Percentiles rank a stretch among this genome's conserved stretches.
Evolutionary conservation across 2,797 vertebrate species (phyloP).

Genomic region (Muraenolepis orangiensis): DNA sequence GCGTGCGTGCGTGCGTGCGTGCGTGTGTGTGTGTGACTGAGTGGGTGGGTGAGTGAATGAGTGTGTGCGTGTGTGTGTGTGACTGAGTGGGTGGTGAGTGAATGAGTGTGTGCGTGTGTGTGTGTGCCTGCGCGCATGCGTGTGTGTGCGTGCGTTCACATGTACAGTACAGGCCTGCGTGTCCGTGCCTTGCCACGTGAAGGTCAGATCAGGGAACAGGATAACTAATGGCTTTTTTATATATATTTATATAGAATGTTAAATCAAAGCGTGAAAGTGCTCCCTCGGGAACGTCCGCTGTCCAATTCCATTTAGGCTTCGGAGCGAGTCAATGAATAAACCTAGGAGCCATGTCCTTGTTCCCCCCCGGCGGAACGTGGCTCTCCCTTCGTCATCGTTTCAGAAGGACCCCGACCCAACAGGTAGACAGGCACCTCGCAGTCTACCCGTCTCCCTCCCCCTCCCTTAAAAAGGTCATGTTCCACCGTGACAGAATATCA

Average conservation of each 20-base stretch:
- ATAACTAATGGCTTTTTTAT: slow-evolving; percentile 68
- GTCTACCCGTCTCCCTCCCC: slow-evolving; percentile 12
- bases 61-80: slow-evolving; percentile 19
- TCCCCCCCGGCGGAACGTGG: slow-evolving; percentile 44
- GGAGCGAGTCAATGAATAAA: slow-evolving; percentile 62
- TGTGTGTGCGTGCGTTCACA: slow-evolving; percentile 8
- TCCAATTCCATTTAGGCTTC: slow-evolving; percentile 65
- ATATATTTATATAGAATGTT: slow-evolving; percentile 62
- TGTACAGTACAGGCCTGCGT: slow-evolving; percentile 15
- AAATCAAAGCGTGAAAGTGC: slow-evolving; percentile 66
- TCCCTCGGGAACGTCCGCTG: slow-evolving; percentile 64
- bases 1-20: slow-evolving; percentile 20
- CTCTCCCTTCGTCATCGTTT: slow-evolving; percentile 45
- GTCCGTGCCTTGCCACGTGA: slow-evolving; percentile 55
- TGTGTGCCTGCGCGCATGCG: slow-evolving; percentile 10
- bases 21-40: slow-evolving; percentile 4
- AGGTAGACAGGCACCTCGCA: slow-evolving; percentile 4
- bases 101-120: slow-evolving; percentile 18
- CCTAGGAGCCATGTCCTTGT: slow-evolving; percentile 42
- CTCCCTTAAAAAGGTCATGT: background rate
- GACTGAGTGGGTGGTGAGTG: too few species aligned
- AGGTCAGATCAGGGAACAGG: slow-evolving; percentile 71
- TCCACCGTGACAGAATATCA: background rate
- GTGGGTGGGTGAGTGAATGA: too few species aligned
- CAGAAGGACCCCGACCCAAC: slow-evolving; percentile 30